Evolutionary conservation across 2,113 vertebrate genomes (phyloP), one percentile per base, ranked within the genome.

Genomic region (Lepus americanus): DNA sequence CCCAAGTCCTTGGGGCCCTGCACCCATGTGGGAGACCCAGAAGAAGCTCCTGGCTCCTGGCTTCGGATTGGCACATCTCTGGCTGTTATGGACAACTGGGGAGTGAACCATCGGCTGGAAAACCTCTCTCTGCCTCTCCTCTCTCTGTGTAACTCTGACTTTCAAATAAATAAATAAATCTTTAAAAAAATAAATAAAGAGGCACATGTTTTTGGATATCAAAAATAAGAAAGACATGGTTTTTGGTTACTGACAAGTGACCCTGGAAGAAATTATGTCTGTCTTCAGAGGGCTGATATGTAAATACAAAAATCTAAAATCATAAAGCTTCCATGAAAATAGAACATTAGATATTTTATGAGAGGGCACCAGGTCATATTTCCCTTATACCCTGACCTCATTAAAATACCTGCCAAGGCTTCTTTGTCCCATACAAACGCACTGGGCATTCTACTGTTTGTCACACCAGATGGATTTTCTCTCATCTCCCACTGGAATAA

Each of bases 231-330:
- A 61, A 74, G 23, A 51, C 0, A 63, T 44, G 44, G 44, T 14
- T 87, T 91, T 69, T 67, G n/a, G 14, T 74, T 93, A 61, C 7
- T 96, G 49, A 85, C 93, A 83, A 73, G 12, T 20, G 87, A 90
- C 10, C 49, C 64, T 44, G 16, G 9, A 59, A 12, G 19, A 90
- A 16, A 72, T 9, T 82, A 59, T 25, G 92, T 87, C 16, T 86
- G 10, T 61, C 23, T 78, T 86, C 4, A 20, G 87, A 36, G 7
- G 8, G 9, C 23, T 87, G 89, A 49, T 20, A 70, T 12, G 53
- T 55, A n/a, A 86, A 39, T 9, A 44, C 36, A 90, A 88, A n/a
- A 17, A 66, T 82, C 70, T 49, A 73, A 87, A 59, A 80, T 5
- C 5, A 84, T 49, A 67, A 88, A 66, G 80, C 3, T 5, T 87